Percentiles rank a stretch among this genome's conserved stretches.
phyloP scores from a whole-genome alignment of 2,888 invertebrate species.

The Chymomyza amoena region DNA sequence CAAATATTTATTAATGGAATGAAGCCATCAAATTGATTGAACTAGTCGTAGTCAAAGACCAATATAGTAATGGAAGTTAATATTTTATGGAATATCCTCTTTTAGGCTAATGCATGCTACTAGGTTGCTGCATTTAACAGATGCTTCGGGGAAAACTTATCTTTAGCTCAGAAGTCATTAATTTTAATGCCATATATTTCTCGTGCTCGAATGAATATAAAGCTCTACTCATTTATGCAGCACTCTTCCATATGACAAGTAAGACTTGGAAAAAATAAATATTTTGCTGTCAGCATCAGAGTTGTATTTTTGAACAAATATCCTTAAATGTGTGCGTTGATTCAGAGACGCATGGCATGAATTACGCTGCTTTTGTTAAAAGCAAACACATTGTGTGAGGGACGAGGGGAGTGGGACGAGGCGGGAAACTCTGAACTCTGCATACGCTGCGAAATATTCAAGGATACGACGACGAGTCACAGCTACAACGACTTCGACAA shows the following conservation, averaged over 20 bases:
- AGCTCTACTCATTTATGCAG: not conserved
- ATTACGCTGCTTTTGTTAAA: conserved; percentile 65
- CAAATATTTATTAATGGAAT: not conserved
- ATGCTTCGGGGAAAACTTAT: not conserved
- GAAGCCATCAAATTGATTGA: not conserved
- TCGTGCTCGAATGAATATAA: not conserved
- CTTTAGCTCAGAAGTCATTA: not conserved
- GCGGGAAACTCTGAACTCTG: not conserved
- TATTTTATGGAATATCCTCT: not conserved
- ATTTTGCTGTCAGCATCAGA: not conserved
- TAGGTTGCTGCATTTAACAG: not conserved
- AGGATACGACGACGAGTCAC: conserved; percentile 31
- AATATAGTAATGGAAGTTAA: not conserved
- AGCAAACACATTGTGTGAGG: conserved; percentile 50
- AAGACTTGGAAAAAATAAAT: not conserved
- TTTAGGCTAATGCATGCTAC: not conserved
- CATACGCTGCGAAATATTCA: conserved; percentile 36
- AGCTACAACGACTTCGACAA: not conserved
- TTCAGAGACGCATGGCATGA: conserved; percentile 57
- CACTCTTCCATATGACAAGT: not conserved
- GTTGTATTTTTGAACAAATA: conserved; percentile 43
- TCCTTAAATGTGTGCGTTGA: conserved; percentile 51
- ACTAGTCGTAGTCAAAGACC: not conserved
- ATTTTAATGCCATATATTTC: not conserved
- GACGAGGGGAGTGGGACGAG: not conserved